Conservation (phyloP, 1,140 invertebrate genomes). For the Cataglyphis hispanica region DNA sequence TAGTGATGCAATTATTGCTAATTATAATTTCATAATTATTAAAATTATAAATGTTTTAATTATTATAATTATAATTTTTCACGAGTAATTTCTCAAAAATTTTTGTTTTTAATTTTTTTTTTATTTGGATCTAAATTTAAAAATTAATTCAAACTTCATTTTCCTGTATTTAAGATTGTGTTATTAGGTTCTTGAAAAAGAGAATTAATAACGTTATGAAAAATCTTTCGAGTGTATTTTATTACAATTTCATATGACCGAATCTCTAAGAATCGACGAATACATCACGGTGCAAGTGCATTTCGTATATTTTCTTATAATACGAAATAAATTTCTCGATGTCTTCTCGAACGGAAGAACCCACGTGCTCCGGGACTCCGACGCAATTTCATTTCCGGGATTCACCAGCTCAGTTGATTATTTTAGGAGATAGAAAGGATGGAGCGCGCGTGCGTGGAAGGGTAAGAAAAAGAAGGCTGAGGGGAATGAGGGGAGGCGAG, state of each 20-base stretch:
- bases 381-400: conserved; percentile 47
- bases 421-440: conserved; percentile 28
- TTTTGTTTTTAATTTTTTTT: too few relatives aligned
- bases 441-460: background rate
- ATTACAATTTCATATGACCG: background rate
- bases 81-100: background rate
- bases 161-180: background rate
- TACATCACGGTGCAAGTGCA: background rate
- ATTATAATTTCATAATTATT: too few relatives aligned
- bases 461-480: background rate
- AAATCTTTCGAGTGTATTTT: background rate
- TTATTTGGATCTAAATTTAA: background rate
- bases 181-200: background rate
- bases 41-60: too few relatives aligned
- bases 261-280: background rate
- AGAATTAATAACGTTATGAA: background rate
- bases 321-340: background rate
- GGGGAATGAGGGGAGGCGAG: background rate
- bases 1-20: too few relatives aligned
- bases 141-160: conserved; percentile 1
- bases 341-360: background rate
- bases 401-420: conserved; percentile 39
- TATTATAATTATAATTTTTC: too few relatives aligned
- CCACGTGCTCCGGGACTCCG: background rate
- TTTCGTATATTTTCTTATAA: conserved; percentile 13